Evolutionary conservation across 2,888 invertebrate genomes (phyloP).

Genomic region (Luperina testacea): DNA sequence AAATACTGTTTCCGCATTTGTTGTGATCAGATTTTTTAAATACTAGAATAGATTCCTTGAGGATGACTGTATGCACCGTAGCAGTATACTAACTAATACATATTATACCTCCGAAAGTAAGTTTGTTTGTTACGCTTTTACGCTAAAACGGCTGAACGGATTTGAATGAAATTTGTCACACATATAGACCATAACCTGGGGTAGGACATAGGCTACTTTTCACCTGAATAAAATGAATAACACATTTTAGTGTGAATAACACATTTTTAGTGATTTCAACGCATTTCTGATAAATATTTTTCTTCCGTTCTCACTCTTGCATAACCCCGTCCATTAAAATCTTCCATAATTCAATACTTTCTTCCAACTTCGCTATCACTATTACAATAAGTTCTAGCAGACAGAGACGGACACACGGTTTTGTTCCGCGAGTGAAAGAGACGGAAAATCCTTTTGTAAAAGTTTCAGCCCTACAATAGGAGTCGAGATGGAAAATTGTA

Average conservation of each 20-base stretch:
- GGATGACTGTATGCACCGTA: too few relatives aligned
- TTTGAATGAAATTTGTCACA: too few relatives aligned
- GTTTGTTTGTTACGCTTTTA: too few relatives aligned
- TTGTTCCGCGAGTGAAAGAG: conserved; percentile 58
- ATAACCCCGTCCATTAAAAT: conserved; percentile 69
- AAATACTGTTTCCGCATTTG: not conserved
- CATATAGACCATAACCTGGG: too few relatives aligned
- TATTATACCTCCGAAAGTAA: too few relatives aligned
- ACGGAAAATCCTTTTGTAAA: conserved; percentile 75
- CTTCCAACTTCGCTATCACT: conserved; percentile 80
- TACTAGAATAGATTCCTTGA: too few relatives aligned
- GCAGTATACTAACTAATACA: not conserved
- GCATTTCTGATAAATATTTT: not conserved
- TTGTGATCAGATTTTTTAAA: not conserved
- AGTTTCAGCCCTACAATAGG: conserved; percentile 76
- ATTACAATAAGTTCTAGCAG: conserved; percentile 81
- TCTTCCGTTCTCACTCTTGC: conserved; percentile 25
- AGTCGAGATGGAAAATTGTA: conserved; percentile 77
- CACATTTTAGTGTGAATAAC: not conserved
- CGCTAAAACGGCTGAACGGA: too few relatives aligned
- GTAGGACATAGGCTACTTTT: too few relatives aligned
- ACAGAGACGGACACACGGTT: conserved; percentile 68
- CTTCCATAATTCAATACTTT: conserved; percentile 86
- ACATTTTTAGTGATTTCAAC: not conserved
- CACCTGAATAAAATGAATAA: not conserved